Conservation (phyloP, 2,113 vertebrate genomes). For the Peucedramus taeniatus region DNA sequence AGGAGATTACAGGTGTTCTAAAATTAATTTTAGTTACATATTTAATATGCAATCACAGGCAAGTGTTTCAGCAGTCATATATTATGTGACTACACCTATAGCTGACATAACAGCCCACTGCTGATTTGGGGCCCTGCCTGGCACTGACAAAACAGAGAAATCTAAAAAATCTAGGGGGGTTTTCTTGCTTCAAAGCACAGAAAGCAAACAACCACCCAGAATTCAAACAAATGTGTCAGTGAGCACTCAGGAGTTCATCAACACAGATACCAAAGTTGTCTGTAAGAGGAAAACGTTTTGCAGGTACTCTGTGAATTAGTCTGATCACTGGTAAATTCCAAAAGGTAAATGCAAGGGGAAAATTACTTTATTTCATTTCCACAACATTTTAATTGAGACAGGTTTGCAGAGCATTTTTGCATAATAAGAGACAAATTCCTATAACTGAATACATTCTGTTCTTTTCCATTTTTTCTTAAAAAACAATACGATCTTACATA, state of each 20-base stretch:
- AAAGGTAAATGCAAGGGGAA: background rate
- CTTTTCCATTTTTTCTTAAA: background rate
- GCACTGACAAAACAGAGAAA: background rate
- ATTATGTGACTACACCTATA: background rate
- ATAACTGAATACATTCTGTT: background rate
- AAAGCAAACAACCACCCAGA: background rate
- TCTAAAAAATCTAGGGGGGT: background rate
- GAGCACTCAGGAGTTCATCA: background rate
- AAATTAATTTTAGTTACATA: background rate
- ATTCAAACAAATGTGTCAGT: background rate
- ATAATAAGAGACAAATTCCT: background rate
- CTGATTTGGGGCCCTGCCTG: background rate
- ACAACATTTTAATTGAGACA: background rate
- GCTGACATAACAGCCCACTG: background rate
- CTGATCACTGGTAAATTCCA: background rate
- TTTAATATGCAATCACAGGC: background rate
- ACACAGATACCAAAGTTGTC: background rate
- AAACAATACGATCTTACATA: background rate
- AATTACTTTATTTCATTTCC: background rate
- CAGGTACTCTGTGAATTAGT: background rate
- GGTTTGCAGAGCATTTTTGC: background rate
- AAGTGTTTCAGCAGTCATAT: background rate
- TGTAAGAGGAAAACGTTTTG: background rate
- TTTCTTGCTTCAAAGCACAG: background rate
- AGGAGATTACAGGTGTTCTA: conserved; percentile 5